A percentile compares a stretch with the other conserved stretches of the same genome.
phyloP scores from a whole-genome alignment of 1,140 invertebrate species.

The Drosophila willistoni region DNA sequence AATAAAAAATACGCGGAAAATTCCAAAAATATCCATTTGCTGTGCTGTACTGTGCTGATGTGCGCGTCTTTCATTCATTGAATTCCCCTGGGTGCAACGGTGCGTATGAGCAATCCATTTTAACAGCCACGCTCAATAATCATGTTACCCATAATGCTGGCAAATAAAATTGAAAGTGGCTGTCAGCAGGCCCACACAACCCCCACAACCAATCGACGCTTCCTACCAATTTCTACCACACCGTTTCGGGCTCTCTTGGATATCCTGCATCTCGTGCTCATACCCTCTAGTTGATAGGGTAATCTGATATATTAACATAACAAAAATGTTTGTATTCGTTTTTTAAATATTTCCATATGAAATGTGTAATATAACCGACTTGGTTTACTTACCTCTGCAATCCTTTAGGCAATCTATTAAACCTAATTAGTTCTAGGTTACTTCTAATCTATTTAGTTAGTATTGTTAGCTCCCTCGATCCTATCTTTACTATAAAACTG shows the following conservation, averaged over 20 bases:
- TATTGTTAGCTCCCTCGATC: no score
- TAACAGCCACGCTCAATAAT: slow-evolving; percentile 47
- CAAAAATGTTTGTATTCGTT: no score
- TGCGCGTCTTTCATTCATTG: slow-evolving; percentile 10
- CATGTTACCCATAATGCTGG: slow-evolving; percentile 62
- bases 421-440: background rate
- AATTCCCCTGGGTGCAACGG: slow-evolving; percentile 50
- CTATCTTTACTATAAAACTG: no score
- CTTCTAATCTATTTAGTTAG: no score
- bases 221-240: background rate
- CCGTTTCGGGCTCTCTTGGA: background rate
- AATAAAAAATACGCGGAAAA: no score
- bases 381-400: no score
- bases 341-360: no score
- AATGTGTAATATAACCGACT: no score
- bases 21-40: no score
- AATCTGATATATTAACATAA: no score
- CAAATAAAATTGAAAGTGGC: slow-evolving; percentile 78
- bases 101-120: slow-evolving; percentile 70
- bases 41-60: background rate
- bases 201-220: background rate
- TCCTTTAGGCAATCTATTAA: no score
- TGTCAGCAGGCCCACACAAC: slow-evolving; percentile 30
- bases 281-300: background rate
- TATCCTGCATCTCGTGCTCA: background rate